Evolutionary conservation across 2,888 invertebrate genomes (phyloP), one percentile per base, ranked within the genome.

Genomic region (Bimastos eiseni): DNA sequence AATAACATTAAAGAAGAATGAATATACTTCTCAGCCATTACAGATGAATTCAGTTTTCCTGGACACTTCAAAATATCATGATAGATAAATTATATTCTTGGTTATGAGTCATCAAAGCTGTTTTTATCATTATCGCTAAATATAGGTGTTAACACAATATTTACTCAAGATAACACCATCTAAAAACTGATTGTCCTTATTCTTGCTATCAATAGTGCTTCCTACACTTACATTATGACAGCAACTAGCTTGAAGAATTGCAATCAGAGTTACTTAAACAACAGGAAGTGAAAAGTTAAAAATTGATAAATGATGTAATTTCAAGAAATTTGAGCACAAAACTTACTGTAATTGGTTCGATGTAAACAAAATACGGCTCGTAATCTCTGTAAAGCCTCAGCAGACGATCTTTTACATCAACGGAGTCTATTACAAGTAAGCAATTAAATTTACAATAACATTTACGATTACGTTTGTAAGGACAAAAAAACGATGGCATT

Each of bases 301-400:
- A 70, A 70, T 30, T n/a, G 30, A 30, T n/a, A n/a, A 30, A 2
- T 2, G 55, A n/a, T n/a, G n/a, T 70, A 30, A 13, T 70, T 30
- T 70, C 6, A 11, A n/a, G 70, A 3, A n/a, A 70, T 70, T 55
- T 70, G 0, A n/a, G 83, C 24, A 19, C 86, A 33, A 86, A 36
- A 89, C 91, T 91, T 44, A 92, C 92, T n/a, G 92, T 92, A 34
- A 92, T 91, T 84, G 92, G 91, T 38, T 91, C 91, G n/a, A 92
- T 91, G 41, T 90, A 90, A n/a, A 84, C 38, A 33, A 92, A 88
- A 83, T 89, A 83, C 19, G 38, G 88, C 88, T 89, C 24, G 24
- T 91, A 83, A 84, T 90, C 83, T 49, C 34, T 21, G 83, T 91
- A 91, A 49, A 88, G 90, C 37, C 34, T 8, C 11, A 37, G 84